Evolutionary conservation across 2,797 vertebrate genomes (phyloP).

Genomic region (Bovichtus variegatus): DNA sequence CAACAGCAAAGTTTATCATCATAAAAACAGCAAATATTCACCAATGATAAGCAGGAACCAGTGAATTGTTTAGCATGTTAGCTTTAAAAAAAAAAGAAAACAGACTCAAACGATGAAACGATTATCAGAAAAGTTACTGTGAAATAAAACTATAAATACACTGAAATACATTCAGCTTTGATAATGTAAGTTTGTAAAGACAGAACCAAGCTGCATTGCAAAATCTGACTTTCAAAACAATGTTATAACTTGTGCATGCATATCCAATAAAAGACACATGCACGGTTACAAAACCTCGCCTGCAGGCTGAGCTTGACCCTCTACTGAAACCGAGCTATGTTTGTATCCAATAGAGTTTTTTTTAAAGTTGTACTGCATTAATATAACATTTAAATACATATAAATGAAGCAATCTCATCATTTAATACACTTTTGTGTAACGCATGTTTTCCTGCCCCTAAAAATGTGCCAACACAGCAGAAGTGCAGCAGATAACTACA

Average conservation of each 20-base stretch:
- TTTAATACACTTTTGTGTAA: background rate
- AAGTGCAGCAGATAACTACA: background rate
- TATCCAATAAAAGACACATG: constrained; percentile 48
- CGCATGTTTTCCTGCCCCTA: background rate
- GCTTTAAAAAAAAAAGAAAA: too few species aligned
- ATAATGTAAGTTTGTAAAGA: background rate
- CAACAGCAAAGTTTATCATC: too few species aligned
- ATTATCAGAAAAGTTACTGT: too few species aligned
- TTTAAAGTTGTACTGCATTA: background rate
- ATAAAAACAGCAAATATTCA: too few species aligned
- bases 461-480: background rate
- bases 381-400: background rate
- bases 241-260: constrained; percentile 28
- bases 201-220: background rate
- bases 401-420: background rate
- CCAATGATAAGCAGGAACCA: too few species aligned
- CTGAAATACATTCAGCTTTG: background rate
- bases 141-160: background rate
- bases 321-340: background rate
- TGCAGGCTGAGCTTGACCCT: constrained; percentile 19
- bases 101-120: too few species aligned
- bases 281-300: constrained; percentile 6
- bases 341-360: too few species aligned
- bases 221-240: constrained; percentile 12
- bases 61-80: too few species aligned